Evolutionary conservation across 2,888 invertebrate species (phyloP), one percentile per base, ranked within the genome.

Genomic region (Geotrupes spiniger): DNA sequence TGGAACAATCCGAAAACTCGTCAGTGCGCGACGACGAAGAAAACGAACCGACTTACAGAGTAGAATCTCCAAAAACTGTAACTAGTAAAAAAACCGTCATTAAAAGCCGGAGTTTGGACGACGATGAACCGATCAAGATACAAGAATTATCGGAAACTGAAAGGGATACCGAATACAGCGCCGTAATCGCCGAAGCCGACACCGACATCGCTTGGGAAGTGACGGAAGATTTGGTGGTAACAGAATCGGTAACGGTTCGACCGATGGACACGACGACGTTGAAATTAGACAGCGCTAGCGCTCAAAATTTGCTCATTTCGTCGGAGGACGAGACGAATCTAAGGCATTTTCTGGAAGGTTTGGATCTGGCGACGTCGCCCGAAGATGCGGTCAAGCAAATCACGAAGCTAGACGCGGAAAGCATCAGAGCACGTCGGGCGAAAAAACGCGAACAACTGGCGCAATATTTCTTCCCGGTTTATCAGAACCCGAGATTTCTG

Each of bases 401-500:
- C 10, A 62, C 62, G 49, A 60, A 57, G 48, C 62, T 57, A 21
- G 51, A 54, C 15, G 33, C 55, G 2, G 62, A 68, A 46, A 52
- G 51, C 33, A 63, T 70, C 42, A 75, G 76, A 57, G 59, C 69
- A 15, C 69, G 75, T 38, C 76, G 78, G 46, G 73, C 73, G 8
- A 76, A 76, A 54, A 82, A 79, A 57, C 76, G 79, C 2, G 76
- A 74, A 5, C 77, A 77, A 16, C 60, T 81, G 16, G 80, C 79
- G 56, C 71, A 77, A 44, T 79, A 81, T 62, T 80, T 79, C 55
- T 69, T 80, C 45, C 78, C 83, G 1, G 78, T 78, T 37, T 72
- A 75, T 49, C 71, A 82, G 4, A 81, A 82, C 61, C 82, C 84
- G 8, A 78, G 86, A 64, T 84, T 80, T 56, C 74, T 89, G 63